Evolutionary conservation across 2,888 invertebrate species (phyloP), one percentile per base, ranked within the genome.

Genomic region (Andrena dorsata): DNA sequence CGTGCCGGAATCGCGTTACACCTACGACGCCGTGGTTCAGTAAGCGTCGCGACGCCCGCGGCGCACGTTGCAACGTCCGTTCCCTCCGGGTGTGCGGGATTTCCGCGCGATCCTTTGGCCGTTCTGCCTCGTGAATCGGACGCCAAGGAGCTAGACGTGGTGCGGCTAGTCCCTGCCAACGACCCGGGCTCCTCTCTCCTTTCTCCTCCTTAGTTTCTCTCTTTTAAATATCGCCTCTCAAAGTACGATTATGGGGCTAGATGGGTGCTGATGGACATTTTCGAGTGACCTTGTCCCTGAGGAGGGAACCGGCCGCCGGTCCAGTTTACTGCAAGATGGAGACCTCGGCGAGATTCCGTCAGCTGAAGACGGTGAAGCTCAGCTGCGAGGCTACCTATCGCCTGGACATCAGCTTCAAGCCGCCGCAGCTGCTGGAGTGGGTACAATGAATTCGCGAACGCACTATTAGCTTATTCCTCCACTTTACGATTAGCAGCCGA

Each of bases 291-390:
- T 89, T 95, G 86, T 94, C 94, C 78, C 92, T 95, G 76, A 93
- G 94, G 84, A 94, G 94, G 88, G 95, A 95, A 88, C 94, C 95
- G 23, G 94, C 93, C 53, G 94, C 94, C 51, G 93, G 94, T 78
- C 94, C 95, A 51, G 95, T 95, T 28, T 95, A 94, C 90, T 95
- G 95, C 91, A 95, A 95, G 89, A 95, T 95, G 93, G 95, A 95
- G 89, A 95, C 95, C 23, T 92, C 93, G 30, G 94, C 94, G 79
- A 93, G 95, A 76, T 95, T 95, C 90, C 94, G 94, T n/a, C 94
- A 94, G 83, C 93, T 94, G 68, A 94, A 95, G 87, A 95, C 95
- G 10, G 94, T 95, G 80, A 95, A 95, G 89, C 90, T 95, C 56
- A 94, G 95, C 90, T 94, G 94, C 77, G 95, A 95, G 83, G 94